A percentile compares a stretch with the other conserved stretches of the same genome.
These are phyloP conservation scores for Lasioglossum albipes DNA, from an alignment of 1,140 invertebrate genomes.

Conservation along the genomic window DNA sequence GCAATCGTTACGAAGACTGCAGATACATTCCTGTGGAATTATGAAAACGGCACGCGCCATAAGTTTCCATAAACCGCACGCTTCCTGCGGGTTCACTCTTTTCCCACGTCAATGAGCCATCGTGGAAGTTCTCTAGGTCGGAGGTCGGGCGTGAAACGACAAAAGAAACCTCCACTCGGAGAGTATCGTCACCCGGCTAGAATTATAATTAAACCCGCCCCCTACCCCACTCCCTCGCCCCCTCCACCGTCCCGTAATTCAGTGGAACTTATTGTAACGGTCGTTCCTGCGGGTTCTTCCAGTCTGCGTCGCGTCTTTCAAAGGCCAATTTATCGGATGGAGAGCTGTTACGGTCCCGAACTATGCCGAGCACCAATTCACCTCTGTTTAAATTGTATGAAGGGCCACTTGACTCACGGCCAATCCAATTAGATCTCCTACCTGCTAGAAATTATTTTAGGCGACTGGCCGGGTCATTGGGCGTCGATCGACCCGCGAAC, in stretches of 20 bases:
- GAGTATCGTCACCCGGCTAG: not conserved
- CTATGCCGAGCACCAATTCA: constrained; percentile 10
- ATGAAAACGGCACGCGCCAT: not conserved
- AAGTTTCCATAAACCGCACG: not conserved
- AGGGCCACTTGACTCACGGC: constrained; percentile 36
- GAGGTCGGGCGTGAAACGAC: not conserved
- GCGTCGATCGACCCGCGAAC: constrained; percentile 17
- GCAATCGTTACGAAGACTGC: too few species aligned
- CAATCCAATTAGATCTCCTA: constrained; percentile 48
- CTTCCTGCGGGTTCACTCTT: not conserved
- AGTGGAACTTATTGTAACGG: not conserved
- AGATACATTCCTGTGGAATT: not conserved
- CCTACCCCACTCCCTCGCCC: too few species aligned
- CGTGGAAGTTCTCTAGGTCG: not conserved
- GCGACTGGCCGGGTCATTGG: constrained; percentile 25
- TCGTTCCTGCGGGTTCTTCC: not conserved
- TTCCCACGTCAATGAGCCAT: not conserved
- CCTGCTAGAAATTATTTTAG: constrained; percentile 43
- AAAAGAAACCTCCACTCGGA: not conserved
- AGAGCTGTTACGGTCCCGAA: constrained; percentile 15
- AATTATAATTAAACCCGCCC: not conserved
- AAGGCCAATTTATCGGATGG: constrained; percentile 45
- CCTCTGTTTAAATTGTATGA: constrained; percentile 52
- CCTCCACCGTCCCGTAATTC: not conserved
- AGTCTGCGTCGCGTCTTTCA: constrained; percentile 17